Evolutionary conservation across 2,888 invertebrate species (phyloP), one percentile per base, ranked within the genome.

Genomic region (Xanthorhoe designata): DNA sequence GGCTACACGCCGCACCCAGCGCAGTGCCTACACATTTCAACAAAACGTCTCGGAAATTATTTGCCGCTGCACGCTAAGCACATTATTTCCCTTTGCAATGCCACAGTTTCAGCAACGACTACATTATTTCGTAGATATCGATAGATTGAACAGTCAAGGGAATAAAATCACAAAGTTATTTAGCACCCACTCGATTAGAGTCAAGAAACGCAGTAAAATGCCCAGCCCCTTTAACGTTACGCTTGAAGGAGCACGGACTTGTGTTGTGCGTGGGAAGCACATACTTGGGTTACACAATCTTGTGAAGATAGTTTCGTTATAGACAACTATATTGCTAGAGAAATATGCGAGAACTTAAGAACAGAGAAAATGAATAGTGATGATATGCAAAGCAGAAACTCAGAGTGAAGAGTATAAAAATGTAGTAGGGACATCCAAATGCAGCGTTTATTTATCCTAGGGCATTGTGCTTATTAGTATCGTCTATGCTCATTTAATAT

Each of bases 241-340:
- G 92, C 87, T 88, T 84, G 84, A 86, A 82, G 87, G 86, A 84
- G 76, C 76, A 70, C 75, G 69, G 79, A 77, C 84, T 83, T 82
- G 84, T 84, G 84, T 84, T 80, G 83, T 86, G 90, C 92, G 92
- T 93, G 92, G 92, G 92, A 92, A 92, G 87, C 88, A 89, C 89
- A 91, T 87, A 87, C 91, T 92, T 88, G 82, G 80, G 86, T 91
- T 91, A 90, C 92, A 91, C 89, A 90, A 91, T 89, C 88, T 86
- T 82, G 80, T 78, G 83, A 86, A 87, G 86, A 87, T 86, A 85
- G 84, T 84, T 87, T 83, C 81, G 80, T 82, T 83, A 78, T 75
- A 75, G 76, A 76, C 78, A 76, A 83, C 72, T 75, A 76, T 75
- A 78, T 78, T 78, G 73, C 70, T 68, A 68, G 64, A 69, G 62